These are phyloP conservation scores for Ornithoptera priamus DNA, from an alignment of 2,888 invertebrate genomes.

Conservation along the genomic window DNA sequence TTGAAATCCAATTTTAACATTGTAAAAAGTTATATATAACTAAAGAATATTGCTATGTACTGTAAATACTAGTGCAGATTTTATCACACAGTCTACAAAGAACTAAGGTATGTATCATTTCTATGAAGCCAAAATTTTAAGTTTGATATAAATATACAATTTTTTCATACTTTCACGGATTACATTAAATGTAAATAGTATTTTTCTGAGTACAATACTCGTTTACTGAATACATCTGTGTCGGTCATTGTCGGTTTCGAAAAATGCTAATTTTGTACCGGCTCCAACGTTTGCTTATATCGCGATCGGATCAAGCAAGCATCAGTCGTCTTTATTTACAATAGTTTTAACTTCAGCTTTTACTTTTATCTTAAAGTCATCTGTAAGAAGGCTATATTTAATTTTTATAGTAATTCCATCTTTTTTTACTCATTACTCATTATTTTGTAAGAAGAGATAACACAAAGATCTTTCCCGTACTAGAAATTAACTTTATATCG, in stretches of 20 bases:
- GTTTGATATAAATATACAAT: neutral
- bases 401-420: neutral
- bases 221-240: slow-evolving; percentile 21
- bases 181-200: neutral
- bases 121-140: neutral
- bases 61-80: neutral
- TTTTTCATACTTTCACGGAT: neutral
- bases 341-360: neutral
- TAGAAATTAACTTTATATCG: no score
- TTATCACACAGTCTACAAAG: neutral
- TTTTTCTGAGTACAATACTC: slow-evolving; percentile 13
- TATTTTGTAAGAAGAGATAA: no score
- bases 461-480: no score
- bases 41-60: neutral
- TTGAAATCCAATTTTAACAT: no score
- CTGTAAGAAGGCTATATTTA: neutral
- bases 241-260: slow-evolving; percentile 23
- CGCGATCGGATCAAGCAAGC: neutral
- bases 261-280: slow-evolving; percentile 27
- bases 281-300: slow-evolving; percentile 7
- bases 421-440: no score
- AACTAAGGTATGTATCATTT: neutral
- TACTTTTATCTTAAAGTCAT: neutral
- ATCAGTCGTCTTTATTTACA: neutral
- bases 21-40: neutral